Evolutionary conservation across 2,113 vertebrate genomes (phyloP).

Genomic region (Pitta sordida): DNA sequence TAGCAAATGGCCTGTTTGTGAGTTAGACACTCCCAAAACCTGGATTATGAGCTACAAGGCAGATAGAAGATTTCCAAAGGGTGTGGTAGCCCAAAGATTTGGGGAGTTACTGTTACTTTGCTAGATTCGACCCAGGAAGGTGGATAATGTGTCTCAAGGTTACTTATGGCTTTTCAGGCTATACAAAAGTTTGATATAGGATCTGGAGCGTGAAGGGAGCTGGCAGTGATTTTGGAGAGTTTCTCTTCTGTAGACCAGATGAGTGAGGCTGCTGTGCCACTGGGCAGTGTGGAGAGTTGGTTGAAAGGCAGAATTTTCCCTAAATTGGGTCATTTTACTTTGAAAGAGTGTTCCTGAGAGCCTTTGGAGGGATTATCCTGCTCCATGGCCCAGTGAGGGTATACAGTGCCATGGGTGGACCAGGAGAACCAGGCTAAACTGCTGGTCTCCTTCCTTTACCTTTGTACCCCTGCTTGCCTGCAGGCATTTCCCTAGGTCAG

Average conservation of each 20-base stretch:
- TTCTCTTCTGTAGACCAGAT: not conserved
- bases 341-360: not conserved
- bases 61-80: not conserved
- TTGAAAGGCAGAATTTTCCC: not conserved
- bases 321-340: not conserved
- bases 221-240: not conserved
- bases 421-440: not conserved
- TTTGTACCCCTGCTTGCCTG: not conserved
- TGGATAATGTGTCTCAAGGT: not conserved
- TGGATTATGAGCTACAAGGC: not conserved
- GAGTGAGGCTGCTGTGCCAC: not conserved
- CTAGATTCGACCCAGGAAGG: not conserved
- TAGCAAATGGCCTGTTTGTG: not conserved
- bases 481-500: not conserved
- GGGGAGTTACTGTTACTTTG: not conserved
- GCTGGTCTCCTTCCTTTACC: not conserved
- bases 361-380: not conserved
- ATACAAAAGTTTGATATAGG: not conserved
- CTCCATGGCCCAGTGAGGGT: not conserved
- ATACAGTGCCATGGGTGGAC: not conserved
- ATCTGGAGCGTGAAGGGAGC: not conserved
- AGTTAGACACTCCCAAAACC: not conserved
- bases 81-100: not conserved
- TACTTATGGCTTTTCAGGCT: not conserved
- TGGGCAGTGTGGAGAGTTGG: not conserved